phyloP scores from a whole-genome alignment of 92 coral and sea anemone species.

The Porites evermanni region DNA sequence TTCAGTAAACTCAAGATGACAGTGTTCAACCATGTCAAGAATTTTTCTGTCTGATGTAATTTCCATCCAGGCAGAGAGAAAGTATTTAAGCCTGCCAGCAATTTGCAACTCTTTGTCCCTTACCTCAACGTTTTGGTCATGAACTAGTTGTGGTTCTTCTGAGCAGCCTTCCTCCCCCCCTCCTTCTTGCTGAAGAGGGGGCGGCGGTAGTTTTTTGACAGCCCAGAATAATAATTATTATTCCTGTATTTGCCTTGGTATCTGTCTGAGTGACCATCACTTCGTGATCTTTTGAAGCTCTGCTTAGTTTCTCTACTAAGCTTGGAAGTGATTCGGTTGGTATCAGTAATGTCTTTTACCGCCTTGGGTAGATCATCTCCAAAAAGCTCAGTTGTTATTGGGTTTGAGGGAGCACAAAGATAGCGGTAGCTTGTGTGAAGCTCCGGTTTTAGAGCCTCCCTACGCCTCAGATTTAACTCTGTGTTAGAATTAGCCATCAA shows the following conservation, averaged over 20 bases:
- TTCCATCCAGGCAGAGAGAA: background rate
- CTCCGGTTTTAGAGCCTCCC: slow-evolving; percentile 58
- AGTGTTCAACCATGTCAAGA: slow-evolving; percentile 58
- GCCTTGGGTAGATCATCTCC: slow-evolving; percentile 66
- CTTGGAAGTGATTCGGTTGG: slow-evolving; percentile 59
- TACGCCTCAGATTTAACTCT: slow-evolving; percentile 56
- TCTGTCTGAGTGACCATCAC: no score
- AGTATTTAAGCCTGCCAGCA: no score
- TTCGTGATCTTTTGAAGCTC: no score
- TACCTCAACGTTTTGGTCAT: no score
- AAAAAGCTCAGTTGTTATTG: slow-evolving; percentile 63
- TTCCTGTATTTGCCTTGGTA: no score
- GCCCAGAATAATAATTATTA: no score
- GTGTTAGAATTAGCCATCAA: slow-evolving; percentile 60
- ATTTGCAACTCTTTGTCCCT: no score
- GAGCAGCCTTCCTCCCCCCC: no score
- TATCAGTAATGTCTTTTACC: slow-evolving; percentile 53
- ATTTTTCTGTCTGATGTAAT: slow-evolving; percentile 41
- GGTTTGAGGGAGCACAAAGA: slow-evolving; percentile 67
- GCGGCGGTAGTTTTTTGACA: no score
- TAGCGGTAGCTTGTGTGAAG: slow-evolving; percentile 63
- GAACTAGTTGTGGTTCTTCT: no score
- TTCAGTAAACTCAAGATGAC: slow-evolving; percentile 44
- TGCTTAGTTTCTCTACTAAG: slow-evolving; percentile 17
- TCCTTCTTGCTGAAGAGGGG: no score